phyloP scores from a whole-genome alignment of 2,113 vertebrate genomes.

The Xenopus tropicalis region UCB_Xtro_10.0 CM004443.2:136843001-136843500 shows the following conservation, averaged over 20 bases:
- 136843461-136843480: too few species aligned
- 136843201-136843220: not conserved
- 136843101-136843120: not conserved
- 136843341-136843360: constrained; percentile 11
- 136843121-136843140: not conserved
- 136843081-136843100: not conserved
- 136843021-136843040: too few species aligned
- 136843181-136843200: not conserved
- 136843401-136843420: constrained; percentile 29
- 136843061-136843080: not conserved
- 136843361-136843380: constrained; percentile 15
- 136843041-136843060: too few species aligned
- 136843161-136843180: constrained; percentile 1
- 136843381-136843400: constrained; percentile 11
- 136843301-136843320: not conserved
- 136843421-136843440: constrained; percentile 6
- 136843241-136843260: constrained; percentile 7
- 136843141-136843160: not conserved
- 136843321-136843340: not conserved
- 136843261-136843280: not conserved
- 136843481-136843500: too few species aligned
- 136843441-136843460: not conserved
- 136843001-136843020: too few species aligned
- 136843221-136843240: constrained; percentile 7
- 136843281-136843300: not conserved